Base-by-base conservation (phyloP, 2,113 vertebrate genomes). In the Plestiodon gilberti region DNA sequence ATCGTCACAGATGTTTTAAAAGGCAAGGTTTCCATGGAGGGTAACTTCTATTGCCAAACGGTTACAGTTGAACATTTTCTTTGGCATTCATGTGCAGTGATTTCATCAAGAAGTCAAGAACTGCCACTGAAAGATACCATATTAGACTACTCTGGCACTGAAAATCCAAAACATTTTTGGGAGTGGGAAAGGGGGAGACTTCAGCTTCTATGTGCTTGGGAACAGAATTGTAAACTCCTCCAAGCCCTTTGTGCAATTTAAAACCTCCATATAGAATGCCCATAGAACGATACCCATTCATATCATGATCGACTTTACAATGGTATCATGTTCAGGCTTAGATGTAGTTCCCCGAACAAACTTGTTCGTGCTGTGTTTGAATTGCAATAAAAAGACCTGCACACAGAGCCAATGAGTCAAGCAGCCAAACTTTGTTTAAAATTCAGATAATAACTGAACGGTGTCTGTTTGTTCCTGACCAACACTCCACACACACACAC, bases 391-490 rank as follows among this genome's bases (percentile, higher is more conserved):
- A 91, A 61, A 80, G 78, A 86, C 43, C 65, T 67, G 81, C 6
- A 65, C 38, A n/a, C n/a, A n/a, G 84, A 85, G 92, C 92, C 85
- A 52, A 91, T 86, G 74, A 64, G 88, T 92, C 88, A 92, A 92
- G 93, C 30, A 87, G 87, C 61, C 62, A 93, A 86, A 89, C 88
- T 59, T 94, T 88, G 91, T 96, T 95, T 94, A 94, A 96, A 96
- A 96, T 95, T 94, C 95, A 96, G 92, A 95, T 95, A 95, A 90
- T 85, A 93, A 90, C 88, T 93, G 87, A 93, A 94, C 84, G 85
- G 93, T 93, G 92, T 95, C 92, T 96, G 81, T 97, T 97, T 97
- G 96, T 95, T 96, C 95, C 95, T 93, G 96, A 93, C 91, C 94
- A 95, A 96, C 95, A 95, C 93, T 96, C 89, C 28, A 78, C 89